Percentiles rank a stretch among this genome's conserved stretches.
These are phyloP conservation scores for Physocephala rufipes DNA, from an alignment of 2,888 invertebrate genomes.

Conservation along the genomic window DNA sequence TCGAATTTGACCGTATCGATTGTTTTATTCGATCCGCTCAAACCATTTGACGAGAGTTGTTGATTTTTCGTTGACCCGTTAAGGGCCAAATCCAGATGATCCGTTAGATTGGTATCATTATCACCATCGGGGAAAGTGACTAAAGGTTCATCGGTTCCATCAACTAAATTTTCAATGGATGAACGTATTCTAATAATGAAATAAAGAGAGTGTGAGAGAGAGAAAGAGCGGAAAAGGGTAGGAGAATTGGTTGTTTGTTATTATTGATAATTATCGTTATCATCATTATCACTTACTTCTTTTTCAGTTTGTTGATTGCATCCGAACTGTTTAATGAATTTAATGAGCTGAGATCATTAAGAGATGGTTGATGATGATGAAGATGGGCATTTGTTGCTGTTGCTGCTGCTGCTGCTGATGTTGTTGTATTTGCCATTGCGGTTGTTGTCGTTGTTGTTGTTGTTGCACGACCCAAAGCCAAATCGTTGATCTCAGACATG, in stretches of 20 bases:
- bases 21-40: constrained; percentile 61
- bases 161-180: constrained; percentile 83
- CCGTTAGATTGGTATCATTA: constrained; percentile 68
- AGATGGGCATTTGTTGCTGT: not conserved
- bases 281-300: constrained; percentile 53
- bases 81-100: constrained; percentile 62
- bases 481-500: constrained; percentile 87
- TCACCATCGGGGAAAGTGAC: constrained; percentile 86
- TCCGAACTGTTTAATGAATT: constrained; percentile 57
- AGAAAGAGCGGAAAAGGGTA: constrained; percentile 7
- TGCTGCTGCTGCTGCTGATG: constrained; percentile 38
- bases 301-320: constrained; percentile 59
- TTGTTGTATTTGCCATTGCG: constrained; percentile 28
- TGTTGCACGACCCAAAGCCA: constrained; percentile 63
- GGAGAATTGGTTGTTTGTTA: not conserved
- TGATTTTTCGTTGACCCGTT: constrained; percentile 65
- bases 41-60: constrained; percentile 61
- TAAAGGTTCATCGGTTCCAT: constrained; percentile 73
- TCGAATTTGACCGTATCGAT: constrained; percentile 81
- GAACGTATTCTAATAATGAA: constrained; percentile 75
- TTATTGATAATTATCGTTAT: no score
- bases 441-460: constrained; percentile 39
- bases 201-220: constrained; percentile 47
- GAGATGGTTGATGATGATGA: constrained; percentile 54
- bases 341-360: constrained; percentile 58